Conservation (phyloP, 2,888 invertebrate species). For the Andricus quercusramuli region DNA sequence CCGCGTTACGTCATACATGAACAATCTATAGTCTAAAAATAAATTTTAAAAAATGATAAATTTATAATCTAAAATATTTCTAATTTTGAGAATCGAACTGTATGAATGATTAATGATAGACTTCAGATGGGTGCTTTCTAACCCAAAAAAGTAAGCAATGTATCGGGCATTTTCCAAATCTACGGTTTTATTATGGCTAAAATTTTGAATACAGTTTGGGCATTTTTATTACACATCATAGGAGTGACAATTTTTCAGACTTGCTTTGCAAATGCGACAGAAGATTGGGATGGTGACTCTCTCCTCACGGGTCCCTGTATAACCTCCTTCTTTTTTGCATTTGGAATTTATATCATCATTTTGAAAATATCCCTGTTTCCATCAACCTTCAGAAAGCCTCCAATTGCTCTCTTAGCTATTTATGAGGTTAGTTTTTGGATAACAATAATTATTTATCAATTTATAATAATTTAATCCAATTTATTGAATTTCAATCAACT, state of each 20-base stretch:
- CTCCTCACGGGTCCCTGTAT: slow-evolving; percentile 63
- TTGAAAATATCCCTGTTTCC: slow-evolving; percentile 64
- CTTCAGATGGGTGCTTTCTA: slow-evolving; percentile 3
- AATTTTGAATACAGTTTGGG: slow-evolving; percentile 69
- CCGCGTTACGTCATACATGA: no score
- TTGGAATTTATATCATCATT: slow-evolving; percentile 66
- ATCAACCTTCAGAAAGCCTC: slow-evolving; percentile 61
- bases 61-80: no score
- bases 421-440: slow-evolving; percentile 64
- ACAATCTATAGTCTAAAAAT: no score
- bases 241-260: slow-evolving; percentile 67
- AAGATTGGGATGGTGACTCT: slow-evolving; percentile 66
- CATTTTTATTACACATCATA: slow-evolving; percentile 62
- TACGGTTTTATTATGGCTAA: slow-evolving; percentile 61
- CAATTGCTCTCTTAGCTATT: slow-evolving; percentile 56
- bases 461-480: no score
- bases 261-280: slow-evolving; percentile 65
- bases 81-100: neutral
- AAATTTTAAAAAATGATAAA: no score
- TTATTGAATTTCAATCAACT: no score
- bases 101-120: slow-evolving; percentile 12
- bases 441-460: neutral
- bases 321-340: slow-evolving; percentile 64
- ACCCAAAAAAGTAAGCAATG: neutral
- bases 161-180: neutral